These are phyloP conservation scores for Onychostruthus taczanowskii DNA, from an alignment of 2,113 vertebrate species.

Conservation along the genomic window DNA sequence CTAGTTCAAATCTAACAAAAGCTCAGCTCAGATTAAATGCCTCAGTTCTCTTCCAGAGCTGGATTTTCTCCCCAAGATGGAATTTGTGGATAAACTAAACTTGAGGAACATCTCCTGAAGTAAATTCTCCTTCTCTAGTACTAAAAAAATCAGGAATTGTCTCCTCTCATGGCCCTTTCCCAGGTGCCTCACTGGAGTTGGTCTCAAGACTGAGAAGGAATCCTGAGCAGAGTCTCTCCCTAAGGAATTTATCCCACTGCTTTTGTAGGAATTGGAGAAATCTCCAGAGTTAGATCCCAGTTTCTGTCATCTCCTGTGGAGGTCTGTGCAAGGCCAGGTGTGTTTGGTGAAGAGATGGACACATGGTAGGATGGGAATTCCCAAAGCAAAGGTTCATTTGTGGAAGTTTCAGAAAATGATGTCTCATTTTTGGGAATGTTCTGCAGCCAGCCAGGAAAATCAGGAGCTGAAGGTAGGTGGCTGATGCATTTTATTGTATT, in stretches of 20 bases:
- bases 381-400: rapidly evolving
- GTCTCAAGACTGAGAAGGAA: background rate
- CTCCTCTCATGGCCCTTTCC: background rate
- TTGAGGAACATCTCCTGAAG: background rate
- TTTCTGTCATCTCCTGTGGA: rapidly evolving
- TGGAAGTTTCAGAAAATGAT: background rate
- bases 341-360: background rate
- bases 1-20: background rate
- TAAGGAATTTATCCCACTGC: rapidly evolving
- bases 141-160: background rate
- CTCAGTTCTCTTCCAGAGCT: background rate
- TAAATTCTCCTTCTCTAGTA: background rate
- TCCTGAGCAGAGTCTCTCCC: rapidly evolving
- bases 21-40: background rate
- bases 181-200: background rate
- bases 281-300: rapidly evolving
- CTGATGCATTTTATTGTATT: background rate
- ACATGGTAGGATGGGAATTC: background rate
- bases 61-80: background rate
- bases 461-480: background rate
- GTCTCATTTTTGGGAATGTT: background rate
- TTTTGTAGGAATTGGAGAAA: background rate
- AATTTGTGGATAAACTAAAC: background rate
- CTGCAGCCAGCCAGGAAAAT: background rate
- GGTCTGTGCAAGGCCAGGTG: background rate